Conservation (phyloP, 2,113 vertebrate species). For the Mustela lutreola region DNA sequence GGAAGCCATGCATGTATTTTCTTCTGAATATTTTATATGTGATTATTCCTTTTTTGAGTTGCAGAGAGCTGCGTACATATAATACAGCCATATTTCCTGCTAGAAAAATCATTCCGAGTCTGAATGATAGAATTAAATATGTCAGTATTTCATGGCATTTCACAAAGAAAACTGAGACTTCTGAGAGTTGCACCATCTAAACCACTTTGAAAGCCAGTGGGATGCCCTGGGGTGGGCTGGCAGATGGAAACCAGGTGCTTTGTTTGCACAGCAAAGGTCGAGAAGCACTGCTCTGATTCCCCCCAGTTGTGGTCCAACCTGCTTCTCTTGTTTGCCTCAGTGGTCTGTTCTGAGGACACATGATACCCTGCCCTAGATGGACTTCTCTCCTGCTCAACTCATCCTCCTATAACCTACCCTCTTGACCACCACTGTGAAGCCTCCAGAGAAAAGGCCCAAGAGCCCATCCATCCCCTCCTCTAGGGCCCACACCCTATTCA, state of each 20-base stretch:
- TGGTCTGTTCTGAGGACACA: not conserved
- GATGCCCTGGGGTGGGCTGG: not conserved
- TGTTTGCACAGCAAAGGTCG: not conserved
- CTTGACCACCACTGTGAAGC: not conserved
- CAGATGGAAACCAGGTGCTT: not conserved
- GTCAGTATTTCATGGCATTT: slow-evolving; percentile 65
- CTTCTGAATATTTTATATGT: slow-evolving; percentile 54
- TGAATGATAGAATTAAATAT: slow-evolving; percentile 62
- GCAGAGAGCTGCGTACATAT: not conserved
- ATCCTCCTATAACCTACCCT: not conserved
- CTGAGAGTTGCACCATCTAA: not conserved
- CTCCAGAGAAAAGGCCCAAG: not conserved
- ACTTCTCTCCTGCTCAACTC: not conserved
- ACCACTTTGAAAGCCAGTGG: not conserved
- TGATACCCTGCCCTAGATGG: not conserved
- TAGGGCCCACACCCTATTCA: not conserved
- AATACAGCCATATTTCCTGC: slow-evolving; percentile 43
- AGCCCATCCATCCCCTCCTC: not conserved
- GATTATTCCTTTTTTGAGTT: slow-evolving; percentile 60
- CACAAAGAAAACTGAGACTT: slow-evolving; percentile 41
- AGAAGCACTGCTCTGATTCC: not conserved
- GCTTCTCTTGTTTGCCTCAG: not conserved
- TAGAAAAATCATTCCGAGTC: slow-evolving; percentile 45
- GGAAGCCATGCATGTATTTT: slow-evolving; percentile 52
- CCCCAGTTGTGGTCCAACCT: not conserved